Evolutionary conservation across 2,888 invertebrate genomes (phyloP), one percentile per base, ranked within the genome.

Genomic region (Pyrrhia umbra): DNA sequence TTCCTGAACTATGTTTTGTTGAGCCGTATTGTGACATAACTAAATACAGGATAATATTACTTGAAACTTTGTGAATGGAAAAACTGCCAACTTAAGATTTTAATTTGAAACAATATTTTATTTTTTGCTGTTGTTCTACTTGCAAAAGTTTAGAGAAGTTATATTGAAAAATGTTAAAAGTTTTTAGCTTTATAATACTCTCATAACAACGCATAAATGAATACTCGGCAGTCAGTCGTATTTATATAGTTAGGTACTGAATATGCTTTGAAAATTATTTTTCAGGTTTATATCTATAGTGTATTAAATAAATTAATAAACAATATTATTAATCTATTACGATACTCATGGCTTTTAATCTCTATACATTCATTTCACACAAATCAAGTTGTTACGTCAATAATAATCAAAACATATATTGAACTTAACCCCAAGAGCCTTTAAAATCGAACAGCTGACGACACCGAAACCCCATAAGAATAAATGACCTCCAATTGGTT

Each of bases 401-500:
- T 23, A 46, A 55, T 46, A 40, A 59, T 21, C 23, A n/a, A 42
- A 52, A 68, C 25, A 39, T 21, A 37, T 15, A 59, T 49, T 9
- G 55, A 37, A 52, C 42, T 39, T 55, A 62, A 70, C 58, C 68
- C 40, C 45, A 18, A 30, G 59, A 55, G 50, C 58, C 52, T 71
- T 62, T 61, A 37, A 76, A 64, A 76, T 64, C 15, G 50, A 59
- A 71, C 30, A 63, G 40, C 54, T 55, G 61, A 59, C 50, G 66
- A 60, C 52, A 62, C 45, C 45, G 45, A 45, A 50, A 62, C 39
- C 54, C 58, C 10, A 62, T 67, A 58, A 58, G 70, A 64, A 68
- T 73, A 65, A 75, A 75, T 49, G 62, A 52, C 60, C 40, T 63
- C 60, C 62, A 64, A 68, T 69, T 77, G 68, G 62, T 66, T 67